Base-by-base conservation (phyloP, 2,113 vertebrate genomes). In the Saguinus imperator region DNA sequence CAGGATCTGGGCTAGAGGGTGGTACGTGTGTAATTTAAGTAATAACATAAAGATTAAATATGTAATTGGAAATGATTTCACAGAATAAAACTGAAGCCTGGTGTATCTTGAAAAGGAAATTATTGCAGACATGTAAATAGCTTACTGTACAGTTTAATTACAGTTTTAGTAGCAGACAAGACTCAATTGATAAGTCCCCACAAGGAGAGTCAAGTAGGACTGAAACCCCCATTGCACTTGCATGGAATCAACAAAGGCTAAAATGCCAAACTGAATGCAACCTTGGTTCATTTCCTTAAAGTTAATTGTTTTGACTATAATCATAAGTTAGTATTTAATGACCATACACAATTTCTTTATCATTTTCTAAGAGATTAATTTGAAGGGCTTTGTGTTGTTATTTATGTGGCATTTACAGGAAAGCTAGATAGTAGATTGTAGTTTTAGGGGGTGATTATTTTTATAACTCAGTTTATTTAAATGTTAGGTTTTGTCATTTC, bases 11-110 rank as follows among this genome's bases (percentile, higher is more conserved):
- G 84, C 80, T 29, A 43, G 83, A 72, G 92, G 80, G 87, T 2
- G 72, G 95, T 79, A 57, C 76, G 21, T 82, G 75, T 90, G 93
- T 92, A 97, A 97, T 97, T 97, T 94, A 97, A 97, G 95, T 84
- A 95, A 97, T 95, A 95, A 95, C 86, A 48, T 61, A 43, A 86
- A 94, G 94, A 96, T 98, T 98, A 97, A 96, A 96, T 97, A 92
- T 80, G 83, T 97, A 97, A 97, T 97, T 98, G 94, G 68, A 97
- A 96, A 91, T 96, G 95, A 97, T 97, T 97, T 97, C 97, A 43
- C 94, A 94, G 97, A 97, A 89, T 94, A 94, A 94, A 95, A 82
- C 55, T 84, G 73, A 98, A 96, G 86, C 66, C 87, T 90, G 50
- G 75, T 83, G 1, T 96, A 94, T 93, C 57, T 88, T 94, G 87